Conservation (phyloP, 2,797 vertebrate genomes). For the Otus scops region DNA sequence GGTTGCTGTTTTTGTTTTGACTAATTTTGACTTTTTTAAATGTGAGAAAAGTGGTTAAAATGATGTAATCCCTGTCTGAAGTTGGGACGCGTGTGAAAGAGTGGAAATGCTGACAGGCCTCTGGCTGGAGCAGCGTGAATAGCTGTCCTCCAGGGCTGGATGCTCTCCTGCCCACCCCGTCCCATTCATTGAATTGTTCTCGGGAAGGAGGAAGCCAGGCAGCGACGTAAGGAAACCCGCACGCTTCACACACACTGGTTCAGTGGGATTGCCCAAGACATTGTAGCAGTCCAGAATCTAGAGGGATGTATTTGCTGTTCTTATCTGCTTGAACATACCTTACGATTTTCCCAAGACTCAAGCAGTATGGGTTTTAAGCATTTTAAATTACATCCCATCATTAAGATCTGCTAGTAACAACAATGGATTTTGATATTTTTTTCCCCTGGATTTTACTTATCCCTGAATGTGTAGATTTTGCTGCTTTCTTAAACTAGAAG, state of each 20-base stretch:
- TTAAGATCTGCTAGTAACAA: background rate
- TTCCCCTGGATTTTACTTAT: background rate
- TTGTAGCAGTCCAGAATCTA: background rate
- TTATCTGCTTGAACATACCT: background rate
- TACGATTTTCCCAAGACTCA: background rate
- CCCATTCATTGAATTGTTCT: background rate
- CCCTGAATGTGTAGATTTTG: background rate
- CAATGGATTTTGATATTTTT: background rate
- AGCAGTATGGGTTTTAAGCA: background rate
- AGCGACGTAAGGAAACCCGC: background rate
- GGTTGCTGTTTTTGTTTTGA: constrained; percentile 74
- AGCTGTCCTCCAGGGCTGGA: background rate
- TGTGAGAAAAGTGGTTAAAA: constrained; percentile 65
- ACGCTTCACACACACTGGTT: background rate
- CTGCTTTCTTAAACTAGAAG: background rate
- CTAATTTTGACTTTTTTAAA: constrained; percentile 64
- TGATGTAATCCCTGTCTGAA: constrained; percentile 58
- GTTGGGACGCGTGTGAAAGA: constrained; percentile 51
- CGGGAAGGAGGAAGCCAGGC: background rate
- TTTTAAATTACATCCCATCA: background rate
- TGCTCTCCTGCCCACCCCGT: background rate
- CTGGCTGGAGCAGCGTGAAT: background rate
- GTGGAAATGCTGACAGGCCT: constrained; percentile 49
- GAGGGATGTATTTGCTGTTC: background rate
- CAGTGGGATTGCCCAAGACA: background rate